Evolutionary conservation across 2,888 invertebrate species (phyloP).

Genomic region (Ophraella communa): DNA sequence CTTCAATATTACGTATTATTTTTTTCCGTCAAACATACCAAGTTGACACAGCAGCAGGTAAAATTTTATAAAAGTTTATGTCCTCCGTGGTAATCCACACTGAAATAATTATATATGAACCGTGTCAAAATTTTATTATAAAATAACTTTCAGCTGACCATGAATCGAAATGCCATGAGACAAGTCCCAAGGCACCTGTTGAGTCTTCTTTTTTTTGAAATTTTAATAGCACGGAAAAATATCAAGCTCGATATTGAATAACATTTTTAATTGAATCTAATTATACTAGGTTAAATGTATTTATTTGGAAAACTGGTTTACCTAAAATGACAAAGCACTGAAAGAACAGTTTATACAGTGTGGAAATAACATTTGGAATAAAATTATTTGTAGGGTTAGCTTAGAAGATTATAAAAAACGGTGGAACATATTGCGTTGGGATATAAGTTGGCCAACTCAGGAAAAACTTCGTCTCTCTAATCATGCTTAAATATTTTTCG

Average conservation of each 20-base stretch:
- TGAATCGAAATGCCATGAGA: constrained; percentile 25
- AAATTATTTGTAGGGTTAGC: no score
- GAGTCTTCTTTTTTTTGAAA: constrained; percentile 20
- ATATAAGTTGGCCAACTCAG: no score
- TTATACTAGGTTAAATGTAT: not conserved
- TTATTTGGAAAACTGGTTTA: no score
- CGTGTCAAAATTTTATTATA: constrained; percentile 37
- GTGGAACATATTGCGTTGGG: no score
- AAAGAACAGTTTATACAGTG: no score
- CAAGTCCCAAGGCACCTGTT: constrained; percentile 29
- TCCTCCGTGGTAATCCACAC: constrained; percentile 3
- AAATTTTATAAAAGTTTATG: constrained; percentile 13
- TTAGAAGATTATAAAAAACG: no score
- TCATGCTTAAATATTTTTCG: no score
- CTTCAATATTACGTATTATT: not conserved
- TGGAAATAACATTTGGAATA: no score
- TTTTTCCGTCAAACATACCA: not conserved
- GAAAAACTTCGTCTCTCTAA: no score
- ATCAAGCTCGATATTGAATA: not conserved
- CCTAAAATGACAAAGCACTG: no score
- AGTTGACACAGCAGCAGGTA: constrained; percentile 19
- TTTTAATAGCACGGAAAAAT: not conserved
- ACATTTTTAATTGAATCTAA: not conserved
- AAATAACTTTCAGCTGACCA: constrained; percentile 30
- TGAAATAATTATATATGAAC: constrained; percentile 19